These are phyloP conservation scores for Tinea semifulvella DNA, from an alignment of 2,888 invertebrate genomes.

Conservation along the genomic window DNA sequence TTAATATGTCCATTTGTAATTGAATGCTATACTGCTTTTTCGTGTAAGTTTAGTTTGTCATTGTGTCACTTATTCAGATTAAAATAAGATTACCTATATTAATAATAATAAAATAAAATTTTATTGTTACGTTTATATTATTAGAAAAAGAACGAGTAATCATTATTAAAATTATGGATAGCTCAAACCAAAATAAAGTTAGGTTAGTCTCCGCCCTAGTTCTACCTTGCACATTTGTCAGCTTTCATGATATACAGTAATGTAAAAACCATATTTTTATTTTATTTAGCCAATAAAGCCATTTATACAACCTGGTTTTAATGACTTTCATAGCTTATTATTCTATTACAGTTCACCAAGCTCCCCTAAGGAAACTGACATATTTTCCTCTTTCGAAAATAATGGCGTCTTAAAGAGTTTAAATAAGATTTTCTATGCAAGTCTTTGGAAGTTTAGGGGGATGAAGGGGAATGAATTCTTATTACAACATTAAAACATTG, in stretches of 20 bases:
- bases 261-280: too few relatives aligned
- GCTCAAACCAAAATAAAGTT: too few relatives aligned
- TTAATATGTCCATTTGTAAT: conserved; percentile 27
- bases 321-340: conserved; percentile 46
- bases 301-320: conserved; percentile 23
- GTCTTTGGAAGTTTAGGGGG: conserved; percentile 38
- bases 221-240: too few relatives aligned
- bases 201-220: too few relatives aligned
- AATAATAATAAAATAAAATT: too few relatives aligned
- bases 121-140: too few relatives aligned
- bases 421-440: conserved; percentile 41
- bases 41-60: too few relatives aligned
- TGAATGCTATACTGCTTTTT: conserved; percentile 46
- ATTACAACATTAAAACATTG: neutral
- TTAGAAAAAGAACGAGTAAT: too few relatives aligned
- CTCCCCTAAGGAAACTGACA: conserved; percentile 32
- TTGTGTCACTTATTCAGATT: too few relatives aligned
- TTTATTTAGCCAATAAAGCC: neutral
- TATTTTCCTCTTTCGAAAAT: conserved; percentile 42
- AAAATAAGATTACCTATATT: too few relatives aligned
- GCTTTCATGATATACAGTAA: too few relatives aligned
- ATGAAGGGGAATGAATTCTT: neutral
- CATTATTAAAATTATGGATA: too few relatives aligned
- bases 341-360: conserved; percentile 22
- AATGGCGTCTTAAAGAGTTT: conserved; percentile 48